A percentile compares a stretch with the other conserved stretches of the same genome.
phyloP scores from a whole-genome alignment of 2,113 vertebrate species.

The Sphaerodactylus townsendi region DNA sequence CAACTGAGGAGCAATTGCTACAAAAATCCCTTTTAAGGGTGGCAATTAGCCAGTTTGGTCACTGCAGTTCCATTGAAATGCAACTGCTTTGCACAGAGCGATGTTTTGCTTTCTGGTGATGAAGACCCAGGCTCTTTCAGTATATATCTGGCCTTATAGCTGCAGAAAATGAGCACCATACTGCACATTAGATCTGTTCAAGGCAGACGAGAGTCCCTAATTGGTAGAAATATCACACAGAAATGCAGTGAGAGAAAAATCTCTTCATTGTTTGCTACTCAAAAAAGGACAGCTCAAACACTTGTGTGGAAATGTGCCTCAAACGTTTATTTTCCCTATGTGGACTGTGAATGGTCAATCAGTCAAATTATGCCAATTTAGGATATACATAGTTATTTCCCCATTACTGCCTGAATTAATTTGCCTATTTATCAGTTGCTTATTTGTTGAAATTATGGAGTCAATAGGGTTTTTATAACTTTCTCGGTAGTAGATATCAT shows the following conservation, averaged over 20 bases:
- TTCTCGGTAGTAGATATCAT: background rate
- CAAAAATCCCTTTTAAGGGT: background rate
- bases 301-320: background rate
- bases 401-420: background rate
- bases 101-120: constrained; percentile 11
- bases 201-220: background rate
- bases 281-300: background rate
- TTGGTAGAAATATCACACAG: constrained; percentile 9
- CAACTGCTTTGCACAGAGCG: background rate
- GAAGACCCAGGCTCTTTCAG: constrained; percentile 1
- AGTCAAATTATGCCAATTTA: background rate
- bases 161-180: constrained; percentile 16
- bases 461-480: background rate
- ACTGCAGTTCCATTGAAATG: background rate
- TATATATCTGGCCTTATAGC: background rate
- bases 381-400: background rate
- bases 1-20: background rate
- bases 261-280: background rate
- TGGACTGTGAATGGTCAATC: background rate
- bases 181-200: background rate
- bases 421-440: background rate
- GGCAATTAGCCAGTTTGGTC: background rate
- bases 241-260: constrained; percentile 3
- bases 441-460: background rate
- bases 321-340: background rate